These are phyloP conservation scores for Catharus minimus DNA, from an alignment of 2,113 vertebrate genomes.

Conservation along the genomic window DNA sequence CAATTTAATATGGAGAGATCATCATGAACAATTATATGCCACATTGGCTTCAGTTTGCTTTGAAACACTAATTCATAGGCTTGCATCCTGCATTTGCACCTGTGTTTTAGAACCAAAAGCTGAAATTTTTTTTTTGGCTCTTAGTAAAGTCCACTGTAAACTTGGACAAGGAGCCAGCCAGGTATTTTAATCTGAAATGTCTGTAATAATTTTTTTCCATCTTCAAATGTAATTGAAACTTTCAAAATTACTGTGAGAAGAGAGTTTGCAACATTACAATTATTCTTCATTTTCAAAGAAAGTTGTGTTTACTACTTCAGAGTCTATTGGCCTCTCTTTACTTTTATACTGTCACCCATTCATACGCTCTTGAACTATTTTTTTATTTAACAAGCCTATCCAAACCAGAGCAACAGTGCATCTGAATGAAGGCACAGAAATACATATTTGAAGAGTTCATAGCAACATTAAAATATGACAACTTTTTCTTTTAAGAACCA, in stretches of 20 bases:
- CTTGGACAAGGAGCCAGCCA: background rate
- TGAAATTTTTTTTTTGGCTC: background rate
- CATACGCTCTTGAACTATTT: background rate
- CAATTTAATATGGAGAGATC: background rate
- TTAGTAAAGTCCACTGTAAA: background rate
- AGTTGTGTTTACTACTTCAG: background rate
- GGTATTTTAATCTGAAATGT: background rate
- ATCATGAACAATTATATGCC: background rate
- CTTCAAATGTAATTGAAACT: background rate
- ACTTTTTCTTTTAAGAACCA: background rate
- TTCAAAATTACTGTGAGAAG: background rate
- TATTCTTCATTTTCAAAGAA: background rate
- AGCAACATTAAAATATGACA: background rate
- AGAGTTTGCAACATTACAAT: background rate
- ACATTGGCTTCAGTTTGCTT: background rate
- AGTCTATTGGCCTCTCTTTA: background rate
- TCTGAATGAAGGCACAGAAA: background rate
- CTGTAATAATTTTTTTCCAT: background rate
- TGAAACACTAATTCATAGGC: background rate
- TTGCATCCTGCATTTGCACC: background rate
- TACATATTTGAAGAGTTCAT: background rate
- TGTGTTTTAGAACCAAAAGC: background rate
- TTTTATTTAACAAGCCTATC: background rate
- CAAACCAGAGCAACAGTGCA: background rate
- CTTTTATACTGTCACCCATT: background rate